Base-by-base conservation (phyloP, 2,113 vertebrate genomes). In the Tretioscincus oriximinensis region DNA sequence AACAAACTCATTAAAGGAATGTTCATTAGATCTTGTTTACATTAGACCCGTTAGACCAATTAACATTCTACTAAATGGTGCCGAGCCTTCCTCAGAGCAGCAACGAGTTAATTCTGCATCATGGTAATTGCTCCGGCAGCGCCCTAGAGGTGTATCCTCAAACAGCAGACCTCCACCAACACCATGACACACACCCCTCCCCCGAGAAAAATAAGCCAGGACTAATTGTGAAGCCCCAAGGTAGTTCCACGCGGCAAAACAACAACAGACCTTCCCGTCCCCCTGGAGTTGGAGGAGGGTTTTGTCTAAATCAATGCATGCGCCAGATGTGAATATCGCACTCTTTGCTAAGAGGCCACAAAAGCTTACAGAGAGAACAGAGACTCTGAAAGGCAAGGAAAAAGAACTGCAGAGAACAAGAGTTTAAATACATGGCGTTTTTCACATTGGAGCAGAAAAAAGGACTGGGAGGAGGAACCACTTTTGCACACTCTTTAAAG, bases 11-110 rank as follows among this genome's bases (percentile, higher is more conserved):
- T 92, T 93, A 93, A 81, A 89, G 83, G 79, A 21, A 69, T 85
- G 87, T 85, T 93, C 92, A 93, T 93, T 93, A 93, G 88, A 83
- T 88, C 86, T 85, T 93, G 93, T 91, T 92, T 92, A 93, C 91
- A 92, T 82, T 89, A 93, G 93, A 89, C 92, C 90, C 88, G 92
- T 92, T 93, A 93, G 89, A 82, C 91, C 91, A 93, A 93, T 93
- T 93, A 92, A 93, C 88, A 89, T 94, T 91, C 91, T 89, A 93
- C 92, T 93, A 92, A 89, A 74, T 83, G 35, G 85, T 24, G 74
- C 78, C 11, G 45, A 35, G 68, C 54, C 77, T 84, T 86, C 78
- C 73, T 84, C 4, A 65, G 92, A 90, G 90, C 87, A 93, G 76
- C 87, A 88, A 93, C 78, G 89, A 91, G 92, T 94, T 93, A 92